phyloP scores from a whole-genome alignment of 2,888 invertebrate genomes.

The Amphipyra berbera region DNA sequence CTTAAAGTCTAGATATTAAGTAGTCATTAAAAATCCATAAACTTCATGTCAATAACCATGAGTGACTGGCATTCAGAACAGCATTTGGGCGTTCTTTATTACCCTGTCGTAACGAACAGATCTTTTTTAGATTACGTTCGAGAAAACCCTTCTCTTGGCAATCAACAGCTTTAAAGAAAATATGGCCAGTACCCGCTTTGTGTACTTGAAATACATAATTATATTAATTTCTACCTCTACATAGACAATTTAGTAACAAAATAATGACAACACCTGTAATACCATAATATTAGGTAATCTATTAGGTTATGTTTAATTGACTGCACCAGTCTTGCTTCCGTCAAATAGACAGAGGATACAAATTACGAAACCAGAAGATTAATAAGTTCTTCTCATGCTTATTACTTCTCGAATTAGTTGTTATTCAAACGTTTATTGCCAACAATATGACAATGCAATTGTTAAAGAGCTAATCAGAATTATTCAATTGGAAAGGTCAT shows the following conservation, averaged over 20 bases:
- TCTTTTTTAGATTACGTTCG: conserved; percentile 27
- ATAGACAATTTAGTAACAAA: conserved; percentile 5
- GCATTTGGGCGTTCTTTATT: conserved; percentile 39
- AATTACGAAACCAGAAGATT: conserved; percentile 23
- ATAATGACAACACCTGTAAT: neutral
- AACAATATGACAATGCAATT: conserved; percentile 32
- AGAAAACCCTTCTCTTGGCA: conserved; percentile 20
- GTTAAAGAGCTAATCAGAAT: conserved; percentile 47
- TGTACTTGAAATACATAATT: neutral
- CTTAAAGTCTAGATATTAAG: conserved; percentile 30
- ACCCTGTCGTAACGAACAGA: conserved; percentile 29
- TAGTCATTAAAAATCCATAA: conserved; percentile 43
- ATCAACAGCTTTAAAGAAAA: conserved; percentile 10
- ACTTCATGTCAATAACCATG: conserved; percentile 43
- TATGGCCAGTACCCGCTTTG: neutral
- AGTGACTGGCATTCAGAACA: conserved; percentile 38
- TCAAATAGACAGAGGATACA: conserved; percentile 21
- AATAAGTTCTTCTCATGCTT: conserved; percentile 19
- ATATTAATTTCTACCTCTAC: neutral
- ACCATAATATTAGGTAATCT: conserved; percentile 6
- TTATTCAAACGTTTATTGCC: conserved; percentile 41
- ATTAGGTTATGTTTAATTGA: conserved; percentile 4
- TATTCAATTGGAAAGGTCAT: conserved; percentile 49
- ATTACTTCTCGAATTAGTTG: conserved; percentile 35
- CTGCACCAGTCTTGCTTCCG: conserved; percentile 13